A percentile compares a stretch with the other conserved stretches of the same genome.
These are phyloP conservation scores for Butorides virescens DNA, from an alignment of 2,113 vertebrate species.

Conservation along the genomic window DNA sequence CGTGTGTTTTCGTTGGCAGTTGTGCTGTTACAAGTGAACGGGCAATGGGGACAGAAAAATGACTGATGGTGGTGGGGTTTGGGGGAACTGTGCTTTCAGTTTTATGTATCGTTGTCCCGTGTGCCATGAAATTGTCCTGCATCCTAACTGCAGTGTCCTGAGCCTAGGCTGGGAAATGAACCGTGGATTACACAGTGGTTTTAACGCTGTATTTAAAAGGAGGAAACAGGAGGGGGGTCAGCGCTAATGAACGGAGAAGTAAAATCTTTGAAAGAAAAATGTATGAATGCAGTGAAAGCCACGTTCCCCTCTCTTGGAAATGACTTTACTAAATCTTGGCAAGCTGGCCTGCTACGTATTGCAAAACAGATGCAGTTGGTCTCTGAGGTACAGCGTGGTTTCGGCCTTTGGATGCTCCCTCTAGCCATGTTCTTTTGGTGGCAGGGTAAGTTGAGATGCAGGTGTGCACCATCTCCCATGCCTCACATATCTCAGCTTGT, in stretches of 20 bases:
- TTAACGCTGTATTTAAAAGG: background rate
- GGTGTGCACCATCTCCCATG: background rate
- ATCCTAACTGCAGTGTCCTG: background rate
- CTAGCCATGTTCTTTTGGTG: background rate
- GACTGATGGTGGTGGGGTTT: background rate
- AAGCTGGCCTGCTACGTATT: background rate
- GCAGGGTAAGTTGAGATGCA: background rate
- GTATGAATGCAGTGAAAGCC: background rate
- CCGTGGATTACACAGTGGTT: background rate
- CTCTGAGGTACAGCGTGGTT: background rate
- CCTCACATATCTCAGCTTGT: fast-evolving
- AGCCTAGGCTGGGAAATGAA: background rate
- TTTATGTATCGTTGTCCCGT: background rate
- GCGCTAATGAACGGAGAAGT: background rate
- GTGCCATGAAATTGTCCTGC: background rate
- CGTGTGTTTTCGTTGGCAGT: background rate
- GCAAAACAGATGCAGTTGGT: background rate
- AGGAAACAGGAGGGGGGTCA: background rate
- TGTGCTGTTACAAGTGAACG: background rate
- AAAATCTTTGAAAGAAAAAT: background rate
- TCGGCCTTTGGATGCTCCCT: background rate
- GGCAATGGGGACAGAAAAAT: background rate
- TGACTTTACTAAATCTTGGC: background rate
- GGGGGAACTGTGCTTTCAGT: background rate
- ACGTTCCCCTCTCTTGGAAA: background rate